Conservation (phyloP, 2,888 invertebrate genomes). For the Phytoseiulus persimilis region DNA sequence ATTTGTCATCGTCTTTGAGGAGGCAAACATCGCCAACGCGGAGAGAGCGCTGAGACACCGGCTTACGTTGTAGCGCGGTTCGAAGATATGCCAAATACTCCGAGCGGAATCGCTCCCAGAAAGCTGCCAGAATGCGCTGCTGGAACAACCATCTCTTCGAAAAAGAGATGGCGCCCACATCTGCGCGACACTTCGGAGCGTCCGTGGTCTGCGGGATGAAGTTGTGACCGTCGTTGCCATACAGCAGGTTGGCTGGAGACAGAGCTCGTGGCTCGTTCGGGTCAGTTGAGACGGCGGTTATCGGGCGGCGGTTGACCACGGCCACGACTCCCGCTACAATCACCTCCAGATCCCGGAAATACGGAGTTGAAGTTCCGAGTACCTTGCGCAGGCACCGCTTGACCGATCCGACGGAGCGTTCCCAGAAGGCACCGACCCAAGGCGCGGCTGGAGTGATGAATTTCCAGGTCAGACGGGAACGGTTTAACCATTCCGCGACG, state of each 20-base stretch:
- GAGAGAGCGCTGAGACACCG: not conserved
- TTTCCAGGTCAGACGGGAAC: not conserved
- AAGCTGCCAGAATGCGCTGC: not conserved
- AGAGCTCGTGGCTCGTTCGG: not conserved
- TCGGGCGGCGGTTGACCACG: not conserved
- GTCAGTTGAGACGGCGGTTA: not conserved
- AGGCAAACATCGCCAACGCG: not conserved
- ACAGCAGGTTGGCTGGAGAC: not conserved
- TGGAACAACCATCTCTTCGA: not conserved
- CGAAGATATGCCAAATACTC: not conserved
- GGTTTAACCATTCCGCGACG: not conserved
- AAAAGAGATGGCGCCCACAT: not conserved
- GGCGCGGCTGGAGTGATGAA: not conserved
- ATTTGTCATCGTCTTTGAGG: not conserved
- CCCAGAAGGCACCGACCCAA: not conserved
- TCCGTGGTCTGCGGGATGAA: not conserved
- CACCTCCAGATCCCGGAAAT: not conserved
- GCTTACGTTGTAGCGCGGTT: not conserved
- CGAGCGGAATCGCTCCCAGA: not conserved
- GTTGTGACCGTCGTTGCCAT: not conserved
- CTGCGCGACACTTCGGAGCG: not conserved
- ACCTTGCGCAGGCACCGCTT: not conserved
- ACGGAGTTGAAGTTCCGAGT: not conserved
- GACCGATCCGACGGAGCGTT: not conserved
- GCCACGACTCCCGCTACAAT: not conserved